These are phyloP conservation scores for Dendrocincla tyrannina DNA, from an alignment of 2,797 vertebrate species.

Conservation along the genomic window DNA sequence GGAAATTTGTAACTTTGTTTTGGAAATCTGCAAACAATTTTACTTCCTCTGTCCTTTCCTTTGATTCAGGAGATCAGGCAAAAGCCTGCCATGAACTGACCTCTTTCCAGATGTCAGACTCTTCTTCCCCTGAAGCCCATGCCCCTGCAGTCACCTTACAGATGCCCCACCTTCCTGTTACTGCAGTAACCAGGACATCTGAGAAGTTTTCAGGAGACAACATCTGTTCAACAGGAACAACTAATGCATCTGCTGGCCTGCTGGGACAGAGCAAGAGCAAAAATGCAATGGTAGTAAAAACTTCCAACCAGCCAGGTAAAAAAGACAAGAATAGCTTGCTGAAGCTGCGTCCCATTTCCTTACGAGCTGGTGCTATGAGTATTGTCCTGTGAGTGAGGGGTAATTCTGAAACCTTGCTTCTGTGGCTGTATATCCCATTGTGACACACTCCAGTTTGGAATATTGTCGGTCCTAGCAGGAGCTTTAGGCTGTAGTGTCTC, in stretches of 20 bases:
- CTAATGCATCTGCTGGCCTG: conserved; percentile 48
- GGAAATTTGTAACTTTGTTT: not conserved
- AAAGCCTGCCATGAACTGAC: conserved; percentile 67
- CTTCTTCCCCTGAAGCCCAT: conserved; percentile 72
- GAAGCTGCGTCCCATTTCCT: not conserved
- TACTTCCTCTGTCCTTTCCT: not conserved
- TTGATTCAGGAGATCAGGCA: conserved; percentile 74
- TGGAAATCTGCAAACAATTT: not conserved
- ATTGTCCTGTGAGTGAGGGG: not conserved
- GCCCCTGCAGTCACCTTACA: conserved; percentile 73
- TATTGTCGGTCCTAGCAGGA: not conserved
- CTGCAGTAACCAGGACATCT: conserved; percentile 73
- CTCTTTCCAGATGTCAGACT: not conserved
- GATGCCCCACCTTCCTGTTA: conserved; percentile 89
- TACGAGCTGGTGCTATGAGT: not conserved
- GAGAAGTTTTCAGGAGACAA: conserved; percentile 80
- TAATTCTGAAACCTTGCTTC: not conserved
- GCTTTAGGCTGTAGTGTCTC: not conserved
- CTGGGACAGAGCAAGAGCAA: conserved; percentile 59
- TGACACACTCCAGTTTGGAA: not conserved
- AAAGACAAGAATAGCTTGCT: not conserved
- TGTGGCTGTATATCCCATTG: not conserved
- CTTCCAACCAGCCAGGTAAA: conserved; percentile 80
- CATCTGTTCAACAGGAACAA: conserved; percentile 46
- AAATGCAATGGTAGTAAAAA: conserved; percentile 72